Evolutionary conservation across 2,113 vertebrate species (phyloP), one percentile per base, ranked within the genome.

Genomic region (Tringa solitaria): DNA sequence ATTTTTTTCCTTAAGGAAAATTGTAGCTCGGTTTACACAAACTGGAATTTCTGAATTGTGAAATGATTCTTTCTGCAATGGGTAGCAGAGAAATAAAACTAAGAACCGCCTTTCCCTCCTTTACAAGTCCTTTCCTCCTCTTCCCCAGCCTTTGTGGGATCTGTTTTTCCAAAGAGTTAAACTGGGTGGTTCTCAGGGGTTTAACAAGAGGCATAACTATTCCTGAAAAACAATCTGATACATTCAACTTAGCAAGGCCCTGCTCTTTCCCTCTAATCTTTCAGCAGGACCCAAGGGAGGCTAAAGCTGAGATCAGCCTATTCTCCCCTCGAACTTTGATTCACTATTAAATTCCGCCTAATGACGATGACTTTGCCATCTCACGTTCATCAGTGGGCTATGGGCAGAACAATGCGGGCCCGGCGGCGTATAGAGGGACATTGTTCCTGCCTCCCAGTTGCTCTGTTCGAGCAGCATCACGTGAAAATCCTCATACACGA

Each of bases 301-400:
- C 99, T 99, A 98, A 99, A 98, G 98, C 98, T 99, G 98, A 99
- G 99, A 99, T 98, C 97, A 95, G 97, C 94, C 99, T 99, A 99
- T 99, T 99, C 99, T 99, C 98, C 98, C 95, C 94, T 96, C 97
- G 90, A 99, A 99, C 99, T 99, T 99, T 99, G 99, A 99, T 99
- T 99, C 98, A 94, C 99, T 99, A 99, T 99, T 99, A 99, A 99
- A 99, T 99, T 99, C 99, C 99, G 98, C 98, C 98, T 99, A 99
- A 99, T 99, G 98, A 98, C 98, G 98, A 98, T 98, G 99, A 98
- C 98, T 98, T 95, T 97, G 98, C 98, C 98, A 98, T 99, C 98
- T 99, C 98, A 98, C 98, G 94, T 99, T 99, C 98, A 98, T 98
- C 97, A 98, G 97, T 96, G 33, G 96, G 98, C 98, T 97, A 97